Base-by-base conservation (phyloP, 1,140 invertebrate genomes). In the Oryzaephilus surinamensis region DNA sequence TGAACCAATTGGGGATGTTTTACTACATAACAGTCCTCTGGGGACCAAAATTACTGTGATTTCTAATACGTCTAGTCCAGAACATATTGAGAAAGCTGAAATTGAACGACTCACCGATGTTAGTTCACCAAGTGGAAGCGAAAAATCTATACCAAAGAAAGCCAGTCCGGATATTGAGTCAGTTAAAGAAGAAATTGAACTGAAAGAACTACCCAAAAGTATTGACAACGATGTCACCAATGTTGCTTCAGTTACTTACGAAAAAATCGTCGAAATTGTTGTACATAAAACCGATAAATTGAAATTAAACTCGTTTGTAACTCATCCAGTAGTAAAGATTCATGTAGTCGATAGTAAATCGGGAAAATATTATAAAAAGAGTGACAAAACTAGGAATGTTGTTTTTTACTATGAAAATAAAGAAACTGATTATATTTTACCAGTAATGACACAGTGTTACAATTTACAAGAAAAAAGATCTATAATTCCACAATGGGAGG, bases 401-500 rank as follows among this genome's bases (percentile, higher is more conserved):
- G 37, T 46, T 4, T 51, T 45, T 35, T 46, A 41, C 41, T 40
- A 44, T 33, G 49, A 54, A 38, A 51, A 45, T 36, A 42, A 40
- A 13, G 27, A 47, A 37, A 34, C 41, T 23, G 37, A 46, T 29
- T 51, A 51, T 26, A 45, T 52, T 44, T 42, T 42, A 18, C 44
- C 46, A 17, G 32, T 54, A 11, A 40, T 45, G 30, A 57, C 47
- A 21, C 44, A 48, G 36, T 29, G 41, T 18, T 60, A 44, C 44
- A 47, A 57, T 41, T 46, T 58, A 34, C 42, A 50, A 32, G 45
- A 55, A 40, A 45, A 55, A 19, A 41, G 47, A 51, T 58, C 48
- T 21, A 32, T 60, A 19, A 40, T 45, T 35, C 58, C 58, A 12
- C 27, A 43, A 34, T 60, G 58, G 58, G 50, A 60, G 44, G 58